Percentiles rank a stretch among this genome's conserved stretches.
Evolutionary conservation across 2,888 invertebrate genomes (phyloP).

Genomic region (Lepidochitona cinerea): DNA sequence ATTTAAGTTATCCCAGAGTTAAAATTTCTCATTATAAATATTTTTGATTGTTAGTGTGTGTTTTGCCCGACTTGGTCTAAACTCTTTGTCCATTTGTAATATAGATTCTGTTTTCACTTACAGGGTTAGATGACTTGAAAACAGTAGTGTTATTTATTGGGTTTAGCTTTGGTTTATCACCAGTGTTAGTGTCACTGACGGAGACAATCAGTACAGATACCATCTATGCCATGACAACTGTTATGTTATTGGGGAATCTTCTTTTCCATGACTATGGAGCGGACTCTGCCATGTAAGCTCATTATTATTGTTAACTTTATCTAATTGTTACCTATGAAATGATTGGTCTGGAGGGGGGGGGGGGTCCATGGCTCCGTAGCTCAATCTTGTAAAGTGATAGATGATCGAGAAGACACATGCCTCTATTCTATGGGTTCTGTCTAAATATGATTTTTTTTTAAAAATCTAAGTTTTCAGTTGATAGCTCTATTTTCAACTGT

Average conservation of each 20-base stretch:
- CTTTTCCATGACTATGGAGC: conserved; percentile 94
- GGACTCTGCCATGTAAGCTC: conserved; percentile 78
- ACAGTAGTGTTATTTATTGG: conserved; percentile 85
- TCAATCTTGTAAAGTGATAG: too few species aligned
- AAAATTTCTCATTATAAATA: too few species aligned
- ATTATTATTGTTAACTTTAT: background rate
- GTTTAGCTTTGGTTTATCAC: conserved; percentile 91
- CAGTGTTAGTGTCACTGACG: conserved; percentile 92
- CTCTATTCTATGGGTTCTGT: too few species aligned
- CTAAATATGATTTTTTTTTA: too few species aligned
- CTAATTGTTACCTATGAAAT: background rate
- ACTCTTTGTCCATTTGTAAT: too few species aligned
- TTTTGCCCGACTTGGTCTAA: too few species aligned
- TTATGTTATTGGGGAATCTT: conserved; percentile 90
- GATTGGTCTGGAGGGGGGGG: background rate
- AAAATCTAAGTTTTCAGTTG: too few species aligned
- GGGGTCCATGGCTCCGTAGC: background rate
- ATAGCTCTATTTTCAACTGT: too few species aligned
- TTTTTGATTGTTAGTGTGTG: too few species aligned
- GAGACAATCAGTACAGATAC: conserved; percentile 98
- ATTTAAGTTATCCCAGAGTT: too few species aligned
- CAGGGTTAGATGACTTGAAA: conserved; percentile 77
- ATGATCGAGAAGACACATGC: too few species aligned
- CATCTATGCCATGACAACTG: conserved; percentile 91
- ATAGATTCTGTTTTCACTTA: conserved; percentile 26